Evolutionary conservation across 2,888 invertebrate genomes (phyloP), one percentile per base, ranked within the genome.

Genomic region (Megamerina dolium): DNA sequence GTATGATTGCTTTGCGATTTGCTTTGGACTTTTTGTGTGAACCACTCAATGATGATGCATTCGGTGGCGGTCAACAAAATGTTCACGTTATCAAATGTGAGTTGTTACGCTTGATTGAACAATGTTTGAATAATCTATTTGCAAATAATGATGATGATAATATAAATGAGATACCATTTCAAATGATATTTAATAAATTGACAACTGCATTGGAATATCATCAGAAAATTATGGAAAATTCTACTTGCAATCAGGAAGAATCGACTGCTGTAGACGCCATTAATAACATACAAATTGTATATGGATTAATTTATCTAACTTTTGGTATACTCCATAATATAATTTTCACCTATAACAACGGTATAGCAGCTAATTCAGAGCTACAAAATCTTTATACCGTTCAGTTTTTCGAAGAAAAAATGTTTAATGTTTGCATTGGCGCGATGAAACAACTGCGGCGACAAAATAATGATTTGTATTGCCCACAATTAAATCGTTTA

Each of bases 281-380:
- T n/a, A n/a, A n/a, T n/a, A n/a, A n/a, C n/a, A n/a, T n/a, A n/a
- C 23, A 23, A 10, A 10, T 8, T 23, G 6, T 23, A 8, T 23
- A 23, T 23, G 10, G 10, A 10, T 10, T 23, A 6, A 10, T 8
- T 10, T 68, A 61, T 41, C 54, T 68, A 2, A 57, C 68, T 50
- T 70, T 69, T 51, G 62, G 61, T 33, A 61, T 63, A 2, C 46
- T 69, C 6, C 61, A 66, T 43, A 69, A 69, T 56, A 50, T 66
- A 14, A 55, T 50, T 1, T 41, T 36, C 10, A 47, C 49, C 9
- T 49, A 48, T 37, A 51, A 50, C 20, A 54, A 50, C 23, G 10
- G 10, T 6, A n/a, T n/a, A n/a, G 10, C 23, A 8, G 23, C 10
- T 8, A 23, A 23, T 23, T 6, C 6, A 8, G 23, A 23, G 10